phyloP scores from a whole-genome alignment of 2,888 invertebrate genomes.

The Chymomyza caudatula region DNA sequence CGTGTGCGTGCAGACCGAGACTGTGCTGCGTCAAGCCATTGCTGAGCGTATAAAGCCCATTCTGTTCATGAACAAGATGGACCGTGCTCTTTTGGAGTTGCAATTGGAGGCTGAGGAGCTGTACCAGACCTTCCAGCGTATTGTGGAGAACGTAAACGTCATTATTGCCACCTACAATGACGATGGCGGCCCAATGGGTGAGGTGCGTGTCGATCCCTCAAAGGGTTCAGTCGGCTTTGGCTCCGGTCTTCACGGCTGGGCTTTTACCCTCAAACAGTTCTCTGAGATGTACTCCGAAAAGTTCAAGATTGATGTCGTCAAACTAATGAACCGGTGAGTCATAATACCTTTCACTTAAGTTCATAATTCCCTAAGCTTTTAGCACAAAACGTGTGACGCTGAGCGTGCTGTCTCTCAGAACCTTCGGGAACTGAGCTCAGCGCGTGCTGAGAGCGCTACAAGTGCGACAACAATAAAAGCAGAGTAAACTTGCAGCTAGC shows the following conservation, averaged over 20 bases:
- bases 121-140: slow-evolving; percentile 99
- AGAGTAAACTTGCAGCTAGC: slow-evolving; percentile 75
- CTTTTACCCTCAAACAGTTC: slow-evolving; percentile 99
- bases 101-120: slow-evolving; percentile 97
- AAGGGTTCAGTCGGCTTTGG: slow-evolving; percentile 99
- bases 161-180: slow-evolving; percentile 99
- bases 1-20: slow-evolving; percentile 99
- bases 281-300: slow-evolving; percentile 99
- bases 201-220: slow-evolving; percentile 98
- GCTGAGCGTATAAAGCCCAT: slow-evolving; percentile 99
- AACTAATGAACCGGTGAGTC: slow-evolving; percentile 92
- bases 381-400: slow-evolving; percentile 76
- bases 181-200: slow-evolving; percentile 99
- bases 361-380: slow-evolving; percentile 67
- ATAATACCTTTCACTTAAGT: not conserved
- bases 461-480: slow-evolving; percentile 84
- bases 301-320: slow-evolving; percentile 97
- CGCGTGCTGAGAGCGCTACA: slow-evolving; percentile 77
- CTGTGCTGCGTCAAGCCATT: slow-evolving; percentile 99
- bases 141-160: slow-evolving; percentile 99
- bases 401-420: slow-evolving; percentile 49
- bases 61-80: slow-evolving; percentile 99
- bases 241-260: slow-evolving; percentile 99
- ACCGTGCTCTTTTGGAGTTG: slow-evolving; percentile 97
- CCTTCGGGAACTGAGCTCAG: slow-evolving; percentile 33